Evolutionary conservation across 2,113 vertebrate species (phyloP), one percentile per base, ranked within the genome.

Genomic region (Eulemur rufifrons): DNA sequence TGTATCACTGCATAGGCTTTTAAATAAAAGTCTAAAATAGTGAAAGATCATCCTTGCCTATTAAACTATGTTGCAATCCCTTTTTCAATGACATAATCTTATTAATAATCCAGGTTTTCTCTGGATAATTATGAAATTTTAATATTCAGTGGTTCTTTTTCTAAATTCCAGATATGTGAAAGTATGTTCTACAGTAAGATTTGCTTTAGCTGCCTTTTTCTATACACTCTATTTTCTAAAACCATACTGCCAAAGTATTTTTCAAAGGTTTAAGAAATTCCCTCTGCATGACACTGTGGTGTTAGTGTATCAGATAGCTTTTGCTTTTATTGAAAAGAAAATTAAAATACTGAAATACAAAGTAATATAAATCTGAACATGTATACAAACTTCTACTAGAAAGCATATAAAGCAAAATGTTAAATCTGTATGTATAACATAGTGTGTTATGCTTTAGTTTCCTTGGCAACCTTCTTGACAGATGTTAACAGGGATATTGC

Each of bases 271-370:
- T 77, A 81, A 83, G 8, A 92, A 91, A 80, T 89, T 50, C 27
- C 21, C 27, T 61, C 8, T 69, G 0, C 77, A 59, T 89, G 14
- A 73, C 23, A 73, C 7, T 39, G 9, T 39, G 71, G 25, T 29
- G 4, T 50, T 95, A 61, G 21, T 50, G 47, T 89, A 89, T 68
- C 42, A 93, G 95, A 45, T 89, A 63, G 37, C 34, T 86, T 82
- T 42, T 92, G 27, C 39, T 95, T 87, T 81, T 47, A 85, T 61
- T 93, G 37, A 78, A 95, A 93, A 84, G 23, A 89, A 93, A 95
- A 86, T 61, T 81, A 95, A 88, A 91, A 83, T 29, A 63, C 8
- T 92, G 34, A 83, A 74, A 94, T 89, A 64, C 23, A 83, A 17
- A 94, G 23, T 50, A 92, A 69, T 80, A 94, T 76, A 89, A 93